Percentiles rank a stretch among this genome's conserved stretches.
These are phyloP conservation scores for Melieria crassipennis DNA, from an alignment of 2,888 invertebrate species.

Conservation along the genomic window DNA sequence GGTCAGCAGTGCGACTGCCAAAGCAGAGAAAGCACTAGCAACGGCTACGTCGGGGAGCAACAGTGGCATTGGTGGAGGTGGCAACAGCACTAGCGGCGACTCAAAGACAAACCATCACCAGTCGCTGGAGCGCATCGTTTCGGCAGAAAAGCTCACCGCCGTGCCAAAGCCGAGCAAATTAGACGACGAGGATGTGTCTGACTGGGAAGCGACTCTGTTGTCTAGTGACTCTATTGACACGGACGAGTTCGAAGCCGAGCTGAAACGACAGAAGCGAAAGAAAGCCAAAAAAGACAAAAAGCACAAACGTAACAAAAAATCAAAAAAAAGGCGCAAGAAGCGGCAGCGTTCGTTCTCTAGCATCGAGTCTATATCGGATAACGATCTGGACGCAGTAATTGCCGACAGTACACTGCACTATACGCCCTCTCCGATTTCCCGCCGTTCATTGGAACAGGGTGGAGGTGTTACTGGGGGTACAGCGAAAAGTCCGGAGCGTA, in stretches of 20 bases:
- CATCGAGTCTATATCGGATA: constrained; percentile 73
- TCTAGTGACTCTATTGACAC: constrained; percentile 59
- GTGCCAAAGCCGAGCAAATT: constrained; percentile 36
- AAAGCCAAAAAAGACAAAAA: constrained; percentile 68
- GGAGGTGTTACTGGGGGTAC: constrained; percentile 36
- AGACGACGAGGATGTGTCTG: constrained; percentile 52
- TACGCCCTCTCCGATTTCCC: constrained; percentile 58
- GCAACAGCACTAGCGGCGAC: constrained; percentile 5
- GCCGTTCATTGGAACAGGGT: constrained; percentile 23
- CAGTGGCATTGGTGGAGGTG: background rate
- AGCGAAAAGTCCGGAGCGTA: constrained; percentile 51
- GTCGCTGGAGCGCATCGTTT: constrained; percentile 28
- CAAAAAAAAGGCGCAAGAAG: constrained; percentile 74
- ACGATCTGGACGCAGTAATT: constrained; percentile 61
- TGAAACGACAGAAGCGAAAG: constrained; percentile 69
- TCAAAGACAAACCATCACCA: constrained; percentile 37
- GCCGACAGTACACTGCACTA: constrained; percentile 52
- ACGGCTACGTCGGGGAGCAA: background rate
- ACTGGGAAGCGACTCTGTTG: constrained; percentile 53
- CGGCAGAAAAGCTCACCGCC: constrained; percentile 43
- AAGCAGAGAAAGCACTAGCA: constrained; percentile 19
- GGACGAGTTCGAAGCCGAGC: constrained; percentile 68
- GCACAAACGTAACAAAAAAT: constrained; percentile 80
- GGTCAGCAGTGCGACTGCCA: constrained; percentile 13
- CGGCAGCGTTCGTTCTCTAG: constrained; percentile 76